Evolutionary conservation across 30 jellyfish, hydroid and myxozoan species (phyloP), one percentile per base, ranked within the genome.

Genomic region (Aurelia sp.): DNA sequence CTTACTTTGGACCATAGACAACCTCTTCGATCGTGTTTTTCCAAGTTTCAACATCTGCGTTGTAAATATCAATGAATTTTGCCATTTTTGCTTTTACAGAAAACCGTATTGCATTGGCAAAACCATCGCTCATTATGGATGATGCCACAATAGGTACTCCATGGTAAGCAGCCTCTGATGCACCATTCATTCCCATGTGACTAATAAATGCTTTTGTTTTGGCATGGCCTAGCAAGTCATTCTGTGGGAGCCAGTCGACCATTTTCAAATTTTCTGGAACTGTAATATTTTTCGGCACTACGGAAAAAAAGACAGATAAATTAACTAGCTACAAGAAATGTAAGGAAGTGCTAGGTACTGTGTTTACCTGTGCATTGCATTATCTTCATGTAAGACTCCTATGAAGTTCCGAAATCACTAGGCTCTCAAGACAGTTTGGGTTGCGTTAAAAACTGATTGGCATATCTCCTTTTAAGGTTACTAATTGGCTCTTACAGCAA

Each of bases 161-260:
- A 74, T 86, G 95, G 33, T 61, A 86, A 2, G 95, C 95, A 6
- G 89, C 95, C 52, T 86, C 95, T 70, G 57, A 18, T 24, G 95
- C 95, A 40, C 95, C 65, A 59, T 86, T 86, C 2, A 40, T 47
- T 12, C 95, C 95, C 95, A 86, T 75, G 89, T 86, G 95, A 75
- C 95, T 86, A 9, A 86, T 85, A 65, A 86, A 86, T 3, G 85
- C 95, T 57, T 65, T 74, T 41, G 86, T 72, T 50, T 86, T 63
- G 59, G 59, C 71, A 58, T 86, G 95, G 19, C 90, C 95, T 47
- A 86, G 85, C 53, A 86, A 17, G 79, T 86, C 95, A 66, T 86
- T 86, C 83, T 86, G 95, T 22, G 95, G 95, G 7, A 86, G 77
- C 95, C 95, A 86, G 38, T 86, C 76, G 9, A 86, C 62, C 31